These are phyloP conservation scores for Tipula unca DNA, from an alignment of 2,888 invertebrate genomes.

Conservation along the genomic window DNA sequence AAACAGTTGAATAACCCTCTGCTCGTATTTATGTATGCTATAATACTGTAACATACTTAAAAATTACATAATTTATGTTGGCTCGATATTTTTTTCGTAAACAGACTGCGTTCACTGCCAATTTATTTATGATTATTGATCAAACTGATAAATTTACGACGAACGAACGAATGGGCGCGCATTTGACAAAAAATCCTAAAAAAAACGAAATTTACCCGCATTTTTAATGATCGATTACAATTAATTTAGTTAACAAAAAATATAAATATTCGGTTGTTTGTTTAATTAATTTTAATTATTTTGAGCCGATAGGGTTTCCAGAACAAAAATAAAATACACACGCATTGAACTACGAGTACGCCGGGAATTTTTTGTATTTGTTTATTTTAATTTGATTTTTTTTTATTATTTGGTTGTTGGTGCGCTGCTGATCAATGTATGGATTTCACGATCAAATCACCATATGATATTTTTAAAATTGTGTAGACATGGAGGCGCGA, in stretches of 20 bases:
- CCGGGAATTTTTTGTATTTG: neutral
- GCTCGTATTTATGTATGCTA: neutral
- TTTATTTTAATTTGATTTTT: neutral
- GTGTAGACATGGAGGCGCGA: neutral
- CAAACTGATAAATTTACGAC: neutral
- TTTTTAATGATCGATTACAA: neutral
- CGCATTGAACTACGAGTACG: neutral
- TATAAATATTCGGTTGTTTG: neutral
- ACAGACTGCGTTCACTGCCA: neutral
- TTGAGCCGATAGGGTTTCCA: neutral
- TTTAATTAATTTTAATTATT: neutral
- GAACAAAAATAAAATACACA: neutral
- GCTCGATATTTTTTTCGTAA: neutral
- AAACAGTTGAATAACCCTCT: neutral
- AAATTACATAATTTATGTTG: neutral
- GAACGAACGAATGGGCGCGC: neutral
- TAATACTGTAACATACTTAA: neutral
- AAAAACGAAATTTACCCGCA: neutral
- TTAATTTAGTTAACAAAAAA: neutral
- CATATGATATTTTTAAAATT: neutral
- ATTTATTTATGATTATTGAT: constrained; percentile 8
- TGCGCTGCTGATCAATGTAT: neutral
- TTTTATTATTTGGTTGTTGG: neutral
- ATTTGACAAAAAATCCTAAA: neutral
- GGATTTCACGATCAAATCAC: neutral